A percentile compares a stretch with the other conserved stretches of the same genome.
Conservation (phyloP, 1,140 invertebrate species). For the Zaprionus capensis region DNA sequence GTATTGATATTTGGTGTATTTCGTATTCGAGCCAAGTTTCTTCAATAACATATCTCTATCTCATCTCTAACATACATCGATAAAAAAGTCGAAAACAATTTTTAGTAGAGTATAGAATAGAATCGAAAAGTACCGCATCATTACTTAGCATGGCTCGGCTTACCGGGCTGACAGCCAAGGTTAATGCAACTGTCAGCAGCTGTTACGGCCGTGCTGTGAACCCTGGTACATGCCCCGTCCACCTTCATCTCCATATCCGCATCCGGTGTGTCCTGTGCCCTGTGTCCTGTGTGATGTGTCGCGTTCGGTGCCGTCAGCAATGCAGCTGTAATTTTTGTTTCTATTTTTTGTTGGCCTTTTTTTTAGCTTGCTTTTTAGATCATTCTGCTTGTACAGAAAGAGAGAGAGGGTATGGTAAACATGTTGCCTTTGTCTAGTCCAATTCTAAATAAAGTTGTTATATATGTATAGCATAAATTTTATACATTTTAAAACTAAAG, state of each 20-base stretch:
- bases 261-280: neutral
- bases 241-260: neutral
- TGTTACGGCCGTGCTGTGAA: constrained; percentile 35
- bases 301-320: constrained; percentile 29
- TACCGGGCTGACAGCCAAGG: constrained; percentile 37
- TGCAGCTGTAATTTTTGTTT: constrained; percentile 23
- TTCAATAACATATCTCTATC: no score
- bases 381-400: neutral
- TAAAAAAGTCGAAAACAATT: neutral
- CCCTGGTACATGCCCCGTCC: constrained; percentile 2
- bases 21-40: no score
- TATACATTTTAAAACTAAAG: constrained; percentile 28
- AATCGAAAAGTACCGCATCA: constrained; percentile 12
- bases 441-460: neutral
- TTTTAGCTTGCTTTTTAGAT: constrained; percentile 7
- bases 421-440: neutral
- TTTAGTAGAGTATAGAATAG: neutral
- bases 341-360: constrained; percentile 3
- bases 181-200: constrained; percentile 53
- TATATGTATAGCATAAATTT: neutral
- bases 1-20: no score
- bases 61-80: no score
- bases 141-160: constrained; percentile 18
- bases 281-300: constrained; percentile 3
- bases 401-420: neutral